These are phyloP conservation scores for Cataglyphis cursor DNA, from an alignment of 2,888 invertebrate species.

Conservation along the genomic window DNA sequence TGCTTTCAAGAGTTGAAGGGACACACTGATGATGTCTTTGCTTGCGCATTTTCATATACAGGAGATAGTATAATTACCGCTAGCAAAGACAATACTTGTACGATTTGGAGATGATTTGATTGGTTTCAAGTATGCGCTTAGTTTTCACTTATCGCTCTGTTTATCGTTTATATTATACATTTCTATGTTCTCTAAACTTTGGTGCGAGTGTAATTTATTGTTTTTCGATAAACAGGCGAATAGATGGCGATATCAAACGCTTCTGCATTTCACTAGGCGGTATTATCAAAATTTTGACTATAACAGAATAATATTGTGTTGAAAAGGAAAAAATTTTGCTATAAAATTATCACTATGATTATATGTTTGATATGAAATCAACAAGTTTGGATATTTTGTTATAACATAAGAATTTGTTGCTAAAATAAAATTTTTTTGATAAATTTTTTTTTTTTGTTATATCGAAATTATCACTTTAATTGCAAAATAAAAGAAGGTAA, in stretches of 20 bases:
- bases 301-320: neutral
- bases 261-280: neutral
- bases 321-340: neutral
- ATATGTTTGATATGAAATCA: neutral
- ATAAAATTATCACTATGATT: neutral
- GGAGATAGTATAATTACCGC: conserved; percentile 94
- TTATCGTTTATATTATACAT: conserved; percentile 77
- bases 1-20: conserved; percentile 92
- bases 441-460: neutral
- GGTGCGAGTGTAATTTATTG: neutral
- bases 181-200: conserved; percentile 75
- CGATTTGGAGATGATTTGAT: conserved; percentile 93
- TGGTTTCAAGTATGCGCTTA: conserved; percentile 88
- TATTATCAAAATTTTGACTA: neutral
- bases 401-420: neutral
- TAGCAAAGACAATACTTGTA: conserved; percentile 94
- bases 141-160: conserved; percentile 77
- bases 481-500: neutral
- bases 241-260: neutral
- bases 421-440: neutral
- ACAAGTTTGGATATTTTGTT: neutral
- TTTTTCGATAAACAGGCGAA: conserved; percentile 36
- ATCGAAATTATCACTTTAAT: neutral
- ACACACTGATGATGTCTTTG: conserved; percentile 93
- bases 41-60: conserved; percentile 93